phyloP scores from a whole-genome alignment of 2,113 vertebrate species.

The Toxotes chatareus region DNA sequence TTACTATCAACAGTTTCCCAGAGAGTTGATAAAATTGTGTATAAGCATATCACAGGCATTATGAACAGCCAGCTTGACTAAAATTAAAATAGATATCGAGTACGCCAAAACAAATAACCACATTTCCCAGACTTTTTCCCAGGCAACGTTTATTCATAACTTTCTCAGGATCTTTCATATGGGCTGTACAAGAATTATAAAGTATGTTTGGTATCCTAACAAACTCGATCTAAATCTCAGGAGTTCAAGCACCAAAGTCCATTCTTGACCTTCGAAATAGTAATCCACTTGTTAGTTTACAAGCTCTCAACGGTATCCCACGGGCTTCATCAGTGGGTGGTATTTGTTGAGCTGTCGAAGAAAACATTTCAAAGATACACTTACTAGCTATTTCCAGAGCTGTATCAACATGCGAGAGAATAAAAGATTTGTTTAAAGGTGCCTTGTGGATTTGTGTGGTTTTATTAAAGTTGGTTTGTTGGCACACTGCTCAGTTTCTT shows the following conservation, averaged over 20 bases:
- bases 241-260: not conserved
- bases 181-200: too few relatives aligned
- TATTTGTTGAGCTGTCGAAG: not conserved
- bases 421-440: not conserved
- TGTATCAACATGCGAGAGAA: not conserved
- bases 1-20: not conserved
- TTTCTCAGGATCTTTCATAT: constrained; percentile 19
- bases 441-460: too few relatives aligned
- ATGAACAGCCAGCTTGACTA: not conserved
- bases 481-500: not conserved
- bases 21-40: not conserved
- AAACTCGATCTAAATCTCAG: not conserved
- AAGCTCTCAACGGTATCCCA: not conserved
- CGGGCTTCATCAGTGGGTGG: not conserved
- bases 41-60: constrained; percentile 12
- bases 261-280: not conserved
- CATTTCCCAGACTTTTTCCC: constrained; percentile 11
- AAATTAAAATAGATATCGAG: constrained; percentile 1
- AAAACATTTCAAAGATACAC: not conserved
- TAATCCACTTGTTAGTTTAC: not conserved
- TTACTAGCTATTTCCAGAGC: not conserved
- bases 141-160: not conserved
- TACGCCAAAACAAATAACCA: not conserved
- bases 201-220: not conserved
- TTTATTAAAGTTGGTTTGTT: not conserved